Evolutionary conservation across 2,113 vertebrate species (phyloP).

Genomic region (Anguilla japonica): DNA sequence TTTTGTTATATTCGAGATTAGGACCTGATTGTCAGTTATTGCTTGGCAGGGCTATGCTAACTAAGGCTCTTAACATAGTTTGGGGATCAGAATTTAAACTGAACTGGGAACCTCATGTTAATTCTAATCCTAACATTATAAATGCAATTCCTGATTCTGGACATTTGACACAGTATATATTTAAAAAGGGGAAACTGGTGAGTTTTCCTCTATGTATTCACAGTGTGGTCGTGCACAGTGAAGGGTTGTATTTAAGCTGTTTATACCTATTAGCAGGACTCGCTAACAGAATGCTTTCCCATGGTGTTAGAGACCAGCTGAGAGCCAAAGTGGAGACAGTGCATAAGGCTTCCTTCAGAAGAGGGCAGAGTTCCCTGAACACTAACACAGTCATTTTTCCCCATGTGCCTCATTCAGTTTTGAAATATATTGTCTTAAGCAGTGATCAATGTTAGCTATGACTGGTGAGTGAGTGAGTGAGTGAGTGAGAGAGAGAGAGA

Average conservation of each 20-base stretch:
- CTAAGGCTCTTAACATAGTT: constrained; percentile 58
- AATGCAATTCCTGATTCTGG: constrained; percentile 18
- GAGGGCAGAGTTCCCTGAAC: neutral
- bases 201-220: neutral
- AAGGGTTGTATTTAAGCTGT: neutral
- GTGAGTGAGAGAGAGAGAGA: no score
- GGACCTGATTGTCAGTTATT: constrained; percentile 36
- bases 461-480: neutral
- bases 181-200: neutral
- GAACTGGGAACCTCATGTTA: constrained; percentile 40
- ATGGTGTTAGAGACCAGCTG: neutral
- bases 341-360: neutral
- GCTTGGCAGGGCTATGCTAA: constrained; percentile 43
- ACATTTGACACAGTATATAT: constrained; percentile 7
- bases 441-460: neutral
- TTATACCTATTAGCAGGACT: neutral
- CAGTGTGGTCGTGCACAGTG: neutral
- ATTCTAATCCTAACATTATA: constrained; percentile 48
- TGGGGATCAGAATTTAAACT: constrained; percentile 54
- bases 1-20: constrained; percentile 39
- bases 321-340: neutral
- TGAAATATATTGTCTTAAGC: neutral
- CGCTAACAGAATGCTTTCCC: neutral
- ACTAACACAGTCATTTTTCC: neutral
- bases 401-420: neutral